Evolutionary conservation across 2,888 invertebrate genomes (phyloP).

Genomic region (Ephialtes manifestator): DNA sequence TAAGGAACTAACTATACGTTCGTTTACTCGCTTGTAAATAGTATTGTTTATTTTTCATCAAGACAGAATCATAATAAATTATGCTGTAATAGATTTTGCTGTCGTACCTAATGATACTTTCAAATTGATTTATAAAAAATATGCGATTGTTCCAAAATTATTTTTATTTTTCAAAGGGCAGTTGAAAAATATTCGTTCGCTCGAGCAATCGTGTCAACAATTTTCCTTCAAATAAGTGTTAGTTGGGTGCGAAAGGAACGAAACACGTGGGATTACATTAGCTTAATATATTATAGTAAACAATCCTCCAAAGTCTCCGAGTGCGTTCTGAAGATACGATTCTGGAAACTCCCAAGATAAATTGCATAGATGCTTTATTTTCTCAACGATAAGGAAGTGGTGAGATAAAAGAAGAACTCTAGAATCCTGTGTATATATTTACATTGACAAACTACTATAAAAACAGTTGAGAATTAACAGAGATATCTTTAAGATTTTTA

Average conservation of each 20-base stretch:
- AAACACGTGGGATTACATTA: background rate
- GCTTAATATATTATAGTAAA: background rate
- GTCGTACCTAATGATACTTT: no score
- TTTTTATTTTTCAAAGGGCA: no score
- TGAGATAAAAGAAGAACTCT: conserved; percentile 16
- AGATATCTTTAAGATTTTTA: conserved; percentile 23
- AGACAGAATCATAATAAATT: no score
- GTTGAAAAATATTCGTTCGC: no score
- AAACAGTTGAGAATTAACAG: conserved; percentile 43
- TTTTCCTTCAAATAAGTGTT: background rate
- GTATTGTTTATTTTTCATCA: no score
- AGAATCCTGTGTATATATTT: conserved; percentile 27
- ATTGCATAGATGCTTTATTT: conserved; percentile 44
- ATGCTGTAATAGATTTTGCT: no score
- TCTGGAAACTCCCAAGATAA: conserved; percentile 57
- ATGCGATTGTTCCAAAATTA: no score
- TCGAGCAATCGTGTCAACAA: background rate
- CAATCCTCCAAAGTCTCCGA: background rate
- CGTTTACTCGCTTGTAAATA: no score
- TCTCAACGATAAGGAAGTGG: conserved; percentile 39
- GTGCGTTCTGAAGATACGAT: conserved; percentile 28
- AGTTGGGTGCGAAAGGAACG: background rate
- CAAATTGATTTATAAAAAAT: no score
- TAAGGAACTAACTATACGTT: no score
- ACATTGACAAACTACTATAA: conserved; percentile 43